These are phyloP conservation scores for Pseudococcus jackbeardsleyi DNA, from an alignment of 2,888 invertebrate genomes.

Conservation along the genomic window DNA sequence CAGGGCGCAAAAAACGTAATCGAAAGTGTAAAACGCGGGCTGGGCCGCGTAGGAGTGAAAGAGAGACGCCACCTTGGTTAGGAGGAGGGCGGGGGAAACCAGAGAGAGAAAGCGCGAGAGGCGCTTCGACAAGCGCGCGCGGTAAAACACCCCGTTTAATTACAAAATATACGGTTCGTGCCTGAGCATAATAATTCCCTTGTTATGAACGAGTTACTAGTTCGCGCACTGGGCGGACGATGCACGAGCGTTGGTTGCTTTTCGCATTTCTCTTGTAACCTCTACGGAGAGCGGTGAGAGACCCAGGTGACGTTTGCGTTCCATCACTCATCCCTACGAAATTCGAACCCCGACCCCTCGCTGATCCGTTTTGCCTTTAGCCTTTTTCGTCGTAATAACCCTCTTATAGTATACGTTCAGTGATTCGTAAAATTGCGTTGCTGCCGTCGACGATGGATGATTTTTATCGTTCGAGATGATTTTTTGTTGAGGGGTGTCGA, in stretches of 20 bases:
- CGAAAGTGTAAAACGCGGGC: slow-evolving; percentile 49
- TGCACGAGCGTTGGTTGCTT: slow-evolving; percentile 56
- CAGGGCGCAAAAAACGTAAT: slow-evolving; percentile 40
- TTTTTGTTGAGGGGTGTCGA: no score
- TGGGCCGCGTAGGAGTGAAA: slow-evolving; percentile 10
- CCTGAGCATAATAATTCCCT: slow-evolving; percentile 65
- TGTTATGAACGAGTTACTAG: slow-evolving; percentile 62
- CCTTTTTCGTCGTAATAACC: slow-evolving; percentile 64
- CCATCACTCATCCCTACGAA: slow-evolving; percentile 65
- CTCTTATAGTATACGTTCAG: slow-evolving; percentile 63
- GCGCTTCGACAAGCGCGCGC: slow-evolving; percentile 61
- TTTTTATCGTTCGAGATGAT: not conserved
- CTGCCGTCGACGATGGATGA: not conserved
- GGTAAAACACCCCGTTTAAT: slow-evolving; percentile 65
- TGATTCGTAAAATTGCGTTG: slow-evolving; percentile 61
- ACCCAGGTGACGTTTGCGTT: slow-evolving; percentile 65
- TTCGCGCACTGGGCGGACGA: slow-evolving; percentile 53
- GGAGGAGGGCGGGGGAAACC: not conserved
- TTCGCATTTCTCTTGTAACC: slow-evolving; percentile 46
- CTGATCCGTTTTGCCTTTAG: slow-evolving; percentile 65
- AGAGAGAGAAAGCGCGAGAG: slow-evolving; percentile 35
- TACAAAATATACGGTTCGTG: slow-evolving; percentile 65
- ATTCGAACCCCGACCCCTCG: slow-evolving; percentile 60
- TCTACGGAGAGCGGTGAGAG: slow-evolving; percentile 61
- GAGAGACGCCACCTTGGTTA: not conserved